Percentiles rank a stretch among this genome's conserved stretches.
phyloP scores from a whole-genome alignment of 2,888 invertebrate species.

The Ormyrus pomaceus region DNA sequence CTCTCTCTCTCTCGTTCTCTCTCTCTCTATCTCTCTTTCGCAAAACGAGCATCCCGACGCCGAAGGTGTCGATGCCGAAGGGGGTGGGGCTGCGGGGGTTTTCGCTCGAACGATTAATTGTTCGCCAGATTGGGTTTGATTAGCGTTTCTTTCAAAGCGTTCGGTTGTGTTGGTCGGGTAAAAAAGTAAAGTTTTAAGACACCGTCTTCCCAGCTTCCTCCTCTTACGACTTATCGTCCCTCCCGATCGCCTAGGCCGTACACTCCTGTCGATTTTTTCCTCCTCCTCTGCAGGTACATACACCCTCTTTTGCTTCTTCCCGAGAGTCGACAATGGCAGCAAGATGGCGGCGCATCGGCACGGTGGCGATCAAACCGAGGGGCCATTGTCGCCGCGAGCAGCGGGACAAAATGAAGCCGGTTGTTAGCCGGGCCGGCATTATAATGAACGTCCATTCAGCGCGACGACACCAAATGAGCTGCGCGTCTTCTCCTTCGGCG shows the following conservation, averaged over 20 bases:
- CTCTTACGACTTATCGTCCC: not conserved
- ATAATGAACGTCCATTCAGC: conserved; percentile 74
- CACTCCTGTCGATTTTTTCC: not conserved
- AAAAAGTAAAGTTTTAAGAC: not conserved
- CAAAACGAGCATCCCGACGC: no score
- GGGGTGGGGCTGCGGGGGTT: no score
- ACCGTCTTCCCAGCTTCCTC: not conserved
- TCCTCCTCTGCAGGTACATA: not conserved
- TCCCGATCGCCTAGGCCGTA: not conserved
- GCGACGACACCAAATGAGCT: conserved; percentile 73
- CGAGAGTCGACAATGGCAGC: conserved; percentile 57
- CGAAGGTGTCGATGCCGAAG: no score
- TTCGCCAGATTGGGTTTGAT: no score
- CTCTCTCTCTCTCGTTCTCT: not conserved
- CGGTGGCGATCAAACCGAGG: conserved; percentile 60
- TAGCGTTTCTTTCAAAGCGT: no score
- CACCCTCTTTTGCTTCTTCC: not conserved
- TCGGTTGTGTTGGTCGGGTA: no score
- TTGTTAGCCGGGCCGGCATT: conserved; percentile 73
- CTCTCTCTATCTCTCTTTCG: no score
- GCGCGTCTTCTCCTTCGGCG: conserved; percentile 69
- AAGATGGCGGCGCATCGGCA: conserved; percentile 69
- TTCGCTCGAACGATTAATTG: no score
- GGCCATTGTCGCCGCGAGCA: conserved; percentile 70
- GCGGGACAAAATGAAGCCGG: conserved; percentile 74